Evolutionary conservation across 2,888 invertebrate species (phyloP).

Genomic region (Lepidochrysops patricia): DNA sequence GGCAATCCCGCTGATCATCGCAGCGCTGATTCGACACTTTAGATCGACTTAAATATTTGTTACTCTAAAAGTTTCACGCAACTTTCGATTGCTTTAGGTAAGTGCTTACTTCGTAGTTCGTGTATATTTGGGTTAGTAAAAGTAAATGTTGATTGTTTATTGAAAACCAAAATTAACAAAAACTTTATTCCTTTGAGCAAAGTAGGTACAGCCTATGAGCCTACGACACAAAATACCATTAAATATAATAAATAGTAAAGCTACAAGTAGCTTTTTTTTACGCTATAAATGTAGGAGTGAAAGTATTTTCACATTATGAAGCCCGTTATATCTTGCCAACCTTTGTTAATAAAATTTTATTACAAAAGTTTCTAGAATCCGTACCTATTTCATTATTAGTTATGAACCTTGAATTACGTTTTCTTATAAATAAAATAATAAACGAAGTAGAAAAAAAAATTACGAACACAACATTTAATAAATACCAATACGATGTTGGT

Average conservation of each 20-base stretch:
- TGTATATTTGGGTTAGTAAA: too few relatives aligned
- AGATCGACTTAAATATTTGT: background rate
- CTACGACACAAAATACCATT: too few relatives aligned
- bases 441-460: background rate
- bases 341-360: background rate
- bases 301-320: background rate
- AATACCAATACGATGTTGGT: too few relatives aligned
- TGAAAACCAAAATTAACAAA: too few relatives aligned
- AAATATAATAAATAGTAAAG: too few relatives aligned
- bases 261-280: background rate
- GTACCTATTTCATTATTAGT: background rate
- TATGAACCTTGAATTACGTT: background rate
- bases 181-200: too few relatives aligned
- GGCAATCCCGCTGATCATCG: background rate
- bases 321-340: background rate
- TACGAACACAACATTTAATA: too few relatives aligned
- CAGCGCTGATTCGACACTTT: constrained; percentile 3
- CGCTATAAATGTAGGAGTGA: background rate
- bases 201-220: too few relatives aligned
- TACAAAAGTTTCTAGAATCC: background rate
- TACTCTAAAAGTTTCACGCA: background rate
- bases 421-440: background rate
- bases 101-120: too few relatives aligned
- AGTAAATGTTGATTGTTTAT: too few relatives aligned
- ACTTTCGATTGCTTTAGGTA: too few relatives aligned